Evolutionary conservation across 2,797 vertebrate genomes (phyloP), one percentile per base, ranked within the genome.

Genomic region (Manis pentadactyla): DNA sequence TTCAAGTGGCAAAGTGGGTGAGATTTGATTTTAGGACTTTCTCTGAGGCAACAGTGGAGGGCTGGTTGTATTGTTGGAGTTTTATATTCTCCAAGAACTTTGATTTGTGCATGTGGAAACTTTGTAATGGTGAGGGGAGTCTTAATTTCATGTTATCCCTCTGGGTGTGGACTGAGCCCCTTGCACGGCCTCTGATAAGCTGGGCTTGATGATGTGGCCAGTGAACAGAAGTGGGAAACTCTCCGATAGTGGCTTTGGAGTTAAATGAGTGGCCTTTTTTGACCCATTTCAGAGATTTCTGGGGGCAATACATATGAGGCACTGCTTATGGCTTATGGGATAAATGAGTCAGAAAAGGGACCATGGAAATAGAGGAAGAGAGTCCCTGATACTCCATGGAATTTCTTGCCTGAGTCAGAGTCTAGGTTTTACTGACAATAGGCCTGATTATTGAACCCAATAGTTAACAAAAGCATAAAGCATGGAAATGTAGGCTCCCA

Each of bases 1-100:
- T 61, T 82, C 18, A 63, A 75, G 74, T 55, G 51, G 68, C 9
- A 53, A 64, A 37, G 15, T 55, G n/a, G 53, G 42, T 37, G 21
- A 83, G 59, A 88, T 53, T 81, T 89, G 51, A 75, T 68, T 85
- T 91, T 59, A 63, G 53, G 46, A 23, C 53, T 37, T 90, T 90
- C 63, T 86, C 66, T 39, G 37, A 51, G 73, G 64, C 13, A 46
- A 84, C 39, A 61, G 31, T 49, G 87, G 21, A 79, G n/a, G 27
- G 2, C 18, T 64, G 84, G 89, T 81, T 79, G 66, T 42, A 29
- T 31, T 46, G 25, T 61, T 57, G 34, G 63, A 73, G 18, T 79
- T 59, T 13, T 63, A 3, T 39, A n/a, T 71, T 88, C 25, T 71
- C 59, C n/a, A 34, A 73, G 29, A 83, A 64, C 21, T 84, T 37